These are phyloP conservation scores for Pelusios castaneus DNA, from an alignment of 2,113 vertebrate species.

Conservation along the genomic window DNA sequence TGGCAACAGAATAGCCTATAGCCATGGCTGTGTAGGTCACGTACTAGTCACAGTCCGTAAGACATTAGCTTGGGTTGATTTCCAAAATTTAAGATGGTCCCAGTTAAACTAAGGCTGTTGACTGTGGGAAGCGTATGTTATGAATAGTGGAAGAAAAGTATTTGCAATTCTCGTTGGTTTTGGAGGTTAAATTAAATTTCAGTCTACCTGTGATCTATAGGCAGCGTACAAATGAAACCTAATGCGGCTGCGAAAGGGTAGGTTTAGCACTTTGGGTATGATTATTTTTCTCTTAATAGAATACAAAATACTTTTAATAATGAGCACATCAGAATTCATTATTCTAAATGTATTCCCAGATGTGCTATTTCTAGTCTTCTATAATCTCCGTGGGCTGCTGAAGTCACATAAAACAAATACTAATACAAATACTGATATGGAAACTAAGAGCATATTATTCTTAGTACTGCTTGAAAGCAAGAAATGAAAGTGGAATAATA, in stretches of 20 bases:
- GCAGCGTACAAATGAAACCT: background rate
- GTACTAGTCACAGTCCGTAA: too few relatives aligned
- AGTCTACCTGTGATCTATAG: background rate
- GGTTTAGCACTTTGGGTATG: background rate
- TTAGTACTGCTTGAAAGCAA: background rate
- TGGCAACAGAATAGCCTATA: background rate
- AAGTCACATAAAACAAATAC: too few relatives aligned
- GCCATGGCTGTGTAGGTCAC: background rate
- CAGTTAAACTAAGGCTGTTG: background rate
- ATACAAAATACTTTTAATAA: background rate
- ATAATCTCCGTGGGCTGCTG: background rate
- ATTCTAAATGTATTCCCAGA: background rate
- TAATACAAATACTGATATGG: background rate
- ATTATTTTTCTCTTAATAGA: background rate
- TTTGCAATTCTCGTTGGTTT: background rate
- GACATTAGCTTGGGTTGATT: background rate
- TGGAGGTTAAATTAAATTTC: background rate
- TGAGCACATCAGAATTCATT: background rate
- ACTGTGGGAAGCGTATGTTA: background rate
- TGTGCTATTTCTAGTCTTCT: background rate
- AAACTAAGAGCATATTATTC: slow-evolving; percentile 29
- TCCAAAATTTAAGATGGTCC: background rate
- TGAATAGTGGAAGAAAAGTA: background rate
- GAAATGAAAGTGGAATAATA: background rate
- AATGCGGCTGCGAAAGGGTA: background rate